Conservation (phyloP, 64 coral and sea anemone genomes). For the Stichodactyla mertensii region DNA sequence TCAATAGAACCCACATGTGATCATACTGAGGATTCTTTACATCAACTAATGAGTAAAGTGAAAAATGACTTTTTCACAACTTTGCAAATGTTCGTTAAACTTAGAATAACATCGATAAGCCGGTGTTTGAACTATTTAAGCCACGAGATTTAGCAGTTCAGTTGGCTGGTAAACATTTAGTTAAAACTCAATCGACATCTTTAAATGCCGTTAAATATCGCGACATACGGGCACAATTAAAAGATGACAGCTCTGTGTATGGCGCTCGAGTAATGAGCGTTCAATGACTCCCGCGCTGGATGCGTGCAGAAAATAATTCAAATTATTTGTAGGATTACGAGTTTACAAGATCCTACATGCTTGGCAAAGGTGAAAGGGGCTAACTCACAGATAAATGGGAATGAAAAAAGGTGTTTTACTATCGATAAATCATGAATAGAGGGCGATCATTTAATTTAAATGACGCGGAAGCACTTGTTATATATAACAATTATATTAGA, state of each 20-base stretch:
- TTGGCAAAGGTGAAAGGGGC: neutral
- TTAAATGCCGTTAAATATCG: constrained; percentile 5
- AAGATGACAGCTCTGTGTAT: neutral
- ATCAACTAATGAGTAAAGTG: neutral
- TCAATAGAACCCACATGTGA: neutral
- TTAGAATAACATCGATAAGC: no score
- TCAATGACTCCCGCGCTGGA: neutral
- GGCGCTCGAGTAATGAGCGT: neutral
- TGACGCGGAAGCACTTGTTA: no score
- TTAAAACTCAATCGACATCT: constrained; percentile 17
- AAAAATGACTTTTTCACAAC: no score
- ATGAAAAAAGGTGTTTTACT: neutral
- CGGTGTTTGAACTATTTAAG: no score
- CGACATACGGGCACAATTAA: neutral
- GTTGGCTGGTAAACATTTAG: neutral
- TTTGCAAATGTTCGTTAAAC: no score
- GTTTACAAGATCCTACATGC: neutral
- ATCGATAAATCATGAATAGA: no score
- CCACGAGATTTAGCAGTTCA: neutral
- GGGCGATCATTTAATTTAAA: no score
- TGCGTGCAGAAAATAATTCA: neutral
- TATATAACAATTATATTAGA: no score
- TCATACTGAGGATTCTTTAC: neutral
- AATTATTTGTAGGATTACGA: neutral
- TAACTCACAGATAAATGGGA: neutral